phyloP scores from a whole-genome alignment of 2,888 invertebrate species.

The Oeneis ivallda region DNA sequence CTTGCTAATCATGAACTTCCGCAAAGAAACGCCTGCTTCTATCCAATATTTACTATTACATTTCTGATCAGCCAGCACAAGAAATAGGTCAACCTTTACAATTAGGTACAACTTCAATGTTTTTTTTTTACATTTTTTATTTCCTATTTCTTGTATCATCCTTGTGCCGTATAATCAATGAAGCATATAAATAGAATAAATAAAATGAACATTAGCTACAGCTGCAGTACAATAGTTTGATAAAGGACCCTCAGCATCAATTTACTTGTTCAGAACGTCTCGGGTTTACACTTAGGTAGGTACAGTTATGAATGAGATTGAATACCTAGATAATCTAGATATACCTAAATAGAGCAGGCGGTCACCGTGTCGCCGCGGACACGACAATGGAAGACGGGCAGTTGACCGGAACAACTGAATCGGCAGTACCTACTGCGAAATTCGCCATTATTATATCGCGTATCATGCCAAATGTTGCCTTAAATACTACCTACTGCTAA shows the following conservation, averaged over 20 bases:
- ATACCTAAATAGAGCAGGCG: constrained; percentile 14
- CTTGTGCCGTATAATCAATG: not conserved
- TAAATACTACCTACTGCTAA: not conserved
- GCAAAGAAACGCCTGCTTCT: too few relatives aligned
- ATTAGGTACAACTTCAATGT: too few relatives aligned
- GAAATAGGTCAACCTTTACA: too few relatives aligned
- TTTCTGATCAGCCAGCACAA: too few relatives aligned
- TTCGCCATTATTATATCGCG: too few relatives aligned
- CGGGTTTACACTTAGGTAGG: constrained; percentile 23
- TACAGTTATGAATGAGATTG: constrained; percentile 2
- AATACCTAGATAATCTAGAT: not conserved
- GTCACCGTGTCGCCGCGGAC: constrained; percentile 21
- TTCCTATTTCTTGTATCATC: too few relatives aligned
- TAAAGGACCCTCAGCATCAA: not conserved
- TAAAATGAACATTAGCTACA: not conserved
- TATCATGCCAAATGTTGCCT: too few relatives aligned
- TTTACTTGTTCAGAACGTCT: constrained; percentile 36
- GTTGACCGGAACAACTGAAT: not conserved
- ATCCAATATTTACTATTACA: too few relatives aligned
- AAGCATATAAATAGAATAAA: not conserved
- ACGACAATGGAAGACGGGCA: constrained; percentile 16
- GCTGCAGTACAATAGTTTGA: not conserved
- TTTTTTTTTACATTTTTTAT: too few relatives aligned
- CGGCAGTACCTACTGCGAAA: too few relatives aligned
- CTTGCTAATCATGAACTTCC: too few relatives aligned